A percentile compares a stretch with the other conserved stretches of the same genome.
phyloP scores from a whole-genome alignment of 2,113 vertebrate species.

The Jaculus jaculus region DNA sequence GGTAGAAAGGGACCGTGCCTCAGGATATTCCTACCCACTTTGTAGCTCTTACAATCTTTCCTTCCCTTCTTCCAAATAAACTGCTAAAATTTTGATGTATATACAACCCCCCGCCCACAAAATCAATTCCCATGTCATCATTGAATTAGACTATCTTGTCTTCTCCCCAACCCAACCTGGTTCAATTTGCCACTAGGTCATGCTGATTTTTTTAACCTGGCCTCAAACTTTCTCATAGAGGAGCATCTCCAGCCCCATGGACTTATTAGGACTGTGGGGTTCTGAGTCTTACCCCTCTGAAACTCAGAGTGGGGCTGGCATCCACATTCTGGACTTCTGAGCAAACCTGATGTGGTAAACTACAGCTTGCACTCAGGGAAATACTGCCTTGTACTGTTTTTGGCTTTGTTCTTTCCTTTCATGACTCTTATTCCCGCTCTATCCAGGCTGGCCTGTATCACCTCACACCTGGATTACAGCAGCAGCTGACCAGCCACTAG shows the following conservation, averaged over 20 bases:
- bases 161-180: not conserved
- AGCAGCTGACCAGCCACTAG: constrained; percentile 46
- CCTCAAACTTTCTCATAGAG: not conserved
- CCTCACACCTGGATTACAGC: constrained; percentile 63
- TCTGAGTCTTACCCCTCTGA: not conserved
- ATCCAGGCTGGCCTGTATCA: constrained; percentile 53
- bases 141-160: not conserved
- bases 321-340: not conserved
- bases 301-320: not conserved
- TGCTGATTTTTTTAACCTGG: constrained; percentile 5
- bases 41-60: no score
- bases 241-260: not conserved
- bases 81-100: not conserved
- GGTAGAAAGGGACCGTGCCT: no score
- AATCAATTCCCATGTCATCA: not conserved
- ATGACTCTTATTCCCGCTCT: not conserved
- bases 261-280: not conserved
- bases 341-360: not conserved
- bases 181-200: not conserved
- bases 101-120: not conserved
- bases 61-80: not conserved
- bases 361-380: not conserved
- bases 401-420: constrained; percentile 33
- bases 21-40: no score
- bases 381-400: not conserved